Base-by-base conservation (phyloP, 2,797 vertebrate species). In the Oryzias sinensis region DNA sequence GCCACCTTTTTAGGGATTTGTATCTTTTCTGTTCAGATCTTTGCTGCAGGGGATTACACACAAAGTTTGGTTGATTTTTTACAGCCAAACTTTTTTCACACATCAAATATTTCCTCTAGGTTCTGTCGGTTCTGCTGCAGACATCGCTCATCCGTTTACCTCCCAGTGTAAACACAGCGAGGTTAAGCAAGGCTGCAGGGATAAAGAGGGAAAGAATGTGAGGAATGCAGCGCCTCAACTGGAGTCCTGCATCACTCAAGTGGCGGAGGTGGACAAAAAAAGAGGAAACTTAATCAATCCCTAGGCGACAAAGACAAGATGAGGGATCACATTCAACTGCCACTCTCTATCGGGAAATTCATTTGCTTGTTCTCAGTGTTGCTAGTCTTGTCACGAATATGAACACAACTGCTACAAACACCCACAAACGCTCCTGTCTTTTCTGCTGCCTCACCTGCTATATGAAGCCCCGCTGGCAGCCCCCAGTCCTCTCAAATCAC, bases 191-290 rank as follows among this genome's bases (percentile, higher is more conserved):
- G 62, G 59, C 70, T 66, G 53, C 56, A 48, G 53, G 64, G 72
- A 72, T 58, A 56, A 65, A 70, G 51, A 49, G 40, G 43, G 55
- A n/a, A 76, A 69, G 72, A 84, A 88, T 89, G 81, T 29, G 51
- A 67, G 70, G 84, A 87, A 89, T 87, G 84, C 58, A 3, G 29
- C 55, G 69, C 64, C 66, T 65, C 54, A 51, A 64, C 69, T 72
- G 52, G 67, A 74, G 70, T 62, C 73, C 52, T 70, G 66, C 49
- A 66, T 76, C 72, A 77, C 77, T 80, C 63, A 62, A 70, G 62
- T 2, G 55, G 62, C 48, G 62, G 45, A 60, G 61, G 29, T 51
- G 59, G 5, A 20, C 37, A 25, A 29, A 47, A 25, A 40, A 15
- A 17, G 14, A 49, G 33, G 33, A 43, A 67, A 61, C 20, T 4